These are phyloP conservation scores for Sesia bembeciformis DNA, from an alignment of 2,888 invertebrate genomes.

Conservation along the genomic window DNA sequence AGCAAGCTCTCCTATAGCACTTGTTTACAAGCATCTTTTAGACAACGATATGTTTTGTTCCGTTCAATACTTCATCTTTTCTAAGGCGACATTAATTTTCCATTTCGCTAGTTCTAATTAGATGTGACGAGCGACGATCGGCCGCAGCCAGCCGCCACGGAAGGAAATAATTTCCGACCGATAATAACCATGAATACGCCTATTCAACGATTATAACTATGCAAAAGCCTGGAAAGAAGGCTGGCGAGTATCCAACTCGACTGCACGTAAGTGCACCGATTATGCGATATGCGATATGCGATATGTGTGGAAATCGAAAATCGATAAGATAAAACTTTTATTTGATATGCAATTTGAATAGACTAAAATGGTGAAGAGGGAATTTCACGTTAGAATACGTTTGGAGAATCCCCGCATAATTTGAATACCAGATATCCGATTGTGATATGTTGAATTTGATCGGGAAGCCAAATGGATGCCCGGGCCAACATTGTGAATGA, in stretches of 20 bases:
- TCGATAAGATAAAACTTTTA: constrained; percentile 59
- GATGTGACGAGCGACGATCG: not conserved
- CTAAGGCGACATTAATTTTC: constrained; percentile 2
- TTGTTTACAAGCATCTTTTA: no score
- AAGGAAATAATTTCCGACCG: constrained; percentile 6
- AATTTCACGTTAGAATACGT: not conserved
- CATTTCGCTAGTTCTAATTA: constrained; percentile 2
- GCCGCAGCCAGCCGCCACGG: not conserved
- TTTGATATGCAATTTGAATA: constrained; percentile 55
- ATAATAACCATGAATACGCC: constrained; percentile 32
- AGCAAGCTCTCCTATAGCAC: no score
- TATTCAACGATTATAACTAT: constrained; percentile 31
- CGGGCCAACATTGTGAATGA: no score
- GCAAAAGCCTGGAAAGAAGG: constrained; percentile 26
- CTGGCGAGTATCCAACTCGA: constrained; percentile 37
- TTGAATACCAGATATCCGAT: no score
- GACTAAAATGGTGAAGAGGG: constrained; percentile 15
- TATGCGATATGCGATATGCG: constrained; percentile 23
- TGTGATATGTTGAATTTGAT: no score
- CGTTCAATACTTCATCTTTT: constrained; percentile 1
- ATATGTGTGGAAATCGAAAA: constrained; percentile 23
- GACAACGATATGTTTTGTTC: not conserved
- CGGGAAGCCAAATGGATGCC: no score
- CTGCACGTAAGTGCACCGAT: constrained; percentile 32
- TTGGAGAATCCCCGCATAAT: no score